phyloP scores from a whole-genome alignment of 2,113 vertebrate species.

The Ciconia maguari region DNA sequence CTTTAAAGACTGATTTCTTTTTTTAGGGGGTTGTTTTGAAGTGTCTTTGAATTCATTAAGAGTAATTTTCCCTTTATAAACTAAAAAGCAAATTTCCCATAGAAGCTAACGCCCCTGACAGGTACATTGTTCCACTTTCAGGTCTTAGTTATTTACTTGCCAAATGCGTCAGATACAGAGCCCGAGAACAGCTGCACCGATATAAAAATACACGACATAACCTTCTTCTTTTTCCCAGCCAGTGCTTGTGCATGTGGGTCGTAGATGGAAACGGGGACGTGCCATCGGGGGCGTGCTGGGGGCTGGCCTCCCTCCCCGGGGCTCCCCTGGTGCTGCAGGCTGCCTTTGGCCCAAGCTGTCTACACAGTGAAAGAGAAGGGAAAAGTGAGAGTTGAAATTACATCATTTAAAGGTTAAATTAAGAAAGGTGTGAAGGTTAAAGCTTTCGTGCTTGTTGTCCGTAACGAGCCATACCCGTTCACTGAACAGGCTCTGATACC shows the following conservation, averaged over 20 bases:
- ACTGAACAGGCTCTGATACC: neutral
- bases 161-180: neutral
- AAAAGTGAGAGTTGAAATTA: neutral
- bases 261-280: neutral
- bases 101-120: neutral
- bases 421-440: neutral
- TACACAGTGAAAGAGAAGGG: neutral
- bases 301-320: neutral
- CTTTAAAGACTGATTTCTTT: conserved; percentile 43
- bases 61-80: conserved; percentile 39
- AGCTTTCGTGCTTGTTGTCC: neutral
- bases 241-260: neutral
- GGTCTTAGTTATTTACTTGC: conserved; percentile 42
- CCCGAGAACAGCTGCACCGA: neutral
- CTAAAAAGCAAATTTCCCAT: neutral
- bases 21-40: conserved; percentile 41
- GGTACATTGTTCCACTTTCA: conserved; percentile 41
- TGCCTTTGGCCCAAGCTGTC: neutral
- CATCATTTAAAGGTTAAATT: neutral
- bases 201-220: neutral
- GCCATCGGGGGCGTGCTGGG: neutral
- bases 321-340: neutral
- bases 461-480: accelerated
- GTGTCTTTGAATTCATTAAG: conserved; percentile 47
- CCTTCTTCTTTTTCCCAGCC: neutral